Evolutionary conservation across 1,140 invertebrate species (phyloP).

Genomic region (Caenorhabditis tropicalis): DNA sequence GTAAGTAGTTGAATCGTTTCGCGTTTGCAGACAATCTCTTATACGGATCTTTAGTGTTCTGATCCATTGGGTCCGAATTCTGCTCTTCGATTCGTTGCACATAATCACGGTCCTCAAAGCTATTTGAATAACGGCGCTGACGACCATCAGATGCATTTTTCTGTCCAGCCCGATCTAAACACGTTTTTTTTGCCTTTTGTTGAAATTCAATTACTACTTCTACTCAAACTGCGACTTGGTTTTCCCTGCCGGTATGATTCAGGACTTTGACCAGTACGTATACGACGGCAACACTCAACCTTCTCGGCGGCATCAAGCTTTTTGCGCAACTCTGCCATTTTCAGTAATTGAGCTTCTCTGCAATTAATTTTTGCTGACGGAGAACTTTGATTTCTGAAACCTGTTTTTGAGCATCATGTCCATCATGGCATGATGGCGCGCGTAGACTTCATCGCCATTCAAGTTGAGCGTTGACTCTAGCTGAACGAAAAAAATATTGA

Average conservation of each 20-base stretch:
- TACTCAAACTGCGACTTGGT: conserved; percentile 46
- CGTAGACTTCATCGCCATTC: conserved; percentile 58
- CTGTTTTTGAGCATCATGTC: conserved; percentile 68
- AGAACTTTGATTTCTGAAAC: not conserved
- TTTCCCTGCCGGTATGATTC: conserved; percentile 56
- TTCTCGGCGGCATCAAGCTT: conserved; percentile 70
- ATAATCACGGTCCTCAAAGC: conserved; percentile 62
- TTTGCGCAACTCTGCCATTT: conserved; percentile 67
- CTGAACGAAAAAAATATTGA: not conserved
- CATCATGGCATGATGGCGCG: conserved; percentile 66
- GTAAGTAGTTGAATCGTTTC: conserved; percentile 69
- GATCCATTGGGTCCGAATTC: conserved; percentile 1
- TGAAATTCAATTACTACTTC: conserved; percentile 38
- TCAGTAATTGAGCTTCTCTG: conserved; percentile 59
- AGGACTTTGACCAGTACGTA: conserved; percentile 65
- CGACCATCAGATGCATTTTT: conserved; percentile 51
- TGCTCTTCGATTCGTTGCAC: conserved; percentile 62
- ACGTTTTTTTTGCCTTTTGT: not conserved
- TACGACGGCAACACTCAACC: conserved; percentile 68
- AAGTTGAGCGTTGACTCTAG: conserved; percentile 35
- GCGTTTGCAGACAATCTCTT: conserved; percentile 61
- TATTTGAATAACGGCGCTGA: conserved; percentile 58
- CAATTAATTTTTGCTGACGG: not conserved
- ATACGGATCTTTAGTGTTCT: conserved; percentile 29
- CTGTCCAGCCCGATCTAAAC: not conserved